Evolutionary conservation across 2,797 vertebrate species (phyloP), one percentile per base, ranked within the genome.

Genomic region (Leptoclinus maculatus): DNA sequence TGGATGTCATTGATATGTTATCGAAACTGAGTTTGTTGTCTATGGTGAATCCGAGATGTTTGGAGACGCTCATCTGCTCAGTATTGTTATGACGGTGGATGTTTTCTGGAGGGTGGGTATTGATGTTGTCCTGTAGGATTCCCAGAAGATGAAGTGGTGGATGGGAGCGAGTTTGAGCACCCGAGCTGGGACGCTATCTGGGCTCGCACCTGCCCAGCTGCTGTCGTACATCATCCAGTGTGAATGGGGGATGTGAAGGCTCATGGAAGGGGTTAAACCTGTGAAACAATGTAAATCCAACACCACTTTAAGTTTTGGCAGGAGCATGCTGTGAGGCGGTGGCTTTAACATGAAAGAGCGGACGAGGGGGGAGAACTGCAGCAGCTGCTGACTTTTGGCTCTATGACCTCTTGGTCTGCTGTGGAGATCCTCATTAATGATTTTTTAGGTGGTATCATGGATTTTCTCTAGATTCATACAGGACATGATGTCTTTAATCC

Each of bases 331-430:
- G 57, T 2, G 4, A 76, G 17, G 10, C 12, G 27, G 32, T 47
- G 32, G 12, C 38, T 41, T 54, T 8, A 4, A 63, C 72, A 71
- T 56, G n/a, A 74, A 78, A 82, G 23, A 53, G 23, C 47, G 57
- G 6, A 57, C 34, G n/a, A 53, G 34, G 39, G 41, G 34, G 13
- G 53, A 64, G 49, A 63, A 51, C 34, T 25, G 32, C 49, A 58
- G 36, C 83, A 80, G 79, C 80, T 87, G 68, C 54, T 67, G 79
- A 62, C 74, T 60, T 83, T 71, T 85, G 80, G 83, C 73, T 57
- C 62, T 65, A 34, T 62, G 67, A 67, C 74, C 66, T 66, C 56
- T 54, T 67, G 54, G 32, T 69, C n/a, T 45, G 38, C 38, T 39
- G 27, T 14, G 25, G 51, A 72, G 58, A 79, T 23, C 13, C 71